Percentiles rank a stretch among this genome's conserved stretches.
phyloP scores from a whole-genome alignment of 2,888 invertebrate genomes.

The Hipparchia semele region DNA sequence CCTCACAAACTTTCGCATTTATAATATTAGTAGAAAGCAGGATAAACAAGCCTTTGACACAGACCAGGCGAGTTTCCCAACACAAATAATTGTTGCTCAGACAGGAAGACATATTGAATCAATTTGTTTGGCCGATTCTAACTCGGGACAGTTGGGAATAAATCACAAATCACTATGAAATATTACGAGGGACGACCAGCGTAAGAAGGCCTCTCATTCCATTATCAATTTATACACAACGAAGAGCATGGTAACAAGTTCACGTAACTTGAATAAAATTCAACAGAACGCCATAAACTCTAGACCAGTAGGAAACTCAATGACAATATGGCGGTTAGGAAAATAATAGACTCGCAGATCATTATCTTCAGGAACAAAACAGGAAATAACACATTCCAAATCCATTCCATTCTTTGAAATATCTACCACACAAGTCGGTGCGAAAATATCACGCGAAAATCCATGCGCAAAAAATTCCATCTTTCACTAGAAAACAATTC shows the following conservation, averaged over 20 bases:
- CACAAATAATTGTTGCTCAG: constrained; percentile 50
- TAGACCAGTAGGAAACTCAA: constrained; percentile 31
- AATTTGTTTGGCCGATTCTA: constrained; percentile 66
- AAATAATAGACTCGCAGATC: constrained; percentile 16
- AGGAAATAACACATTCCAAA: not conserved
- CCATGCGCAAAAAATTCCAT: not conserved
- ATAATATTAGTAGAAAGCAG: not conserved
- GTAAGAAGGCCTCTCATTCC: constrained; percentile 33
- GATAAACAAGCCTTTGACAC: constrained; percentile 27
- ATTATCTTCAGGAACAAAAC: constrained; percentile 28
- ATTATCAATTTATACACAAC: not conserved
- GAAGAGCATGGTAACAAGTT: constrained; percentile 31
- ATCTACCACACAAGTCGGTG: not conserved
- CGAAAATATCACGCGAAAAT: not conserved
- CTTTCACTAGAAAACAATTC: not conserved
- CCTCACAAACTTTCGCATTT: no score
- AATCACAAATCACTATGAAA: constrained; percentile 64
- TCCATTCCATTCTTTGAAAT: not conserved
- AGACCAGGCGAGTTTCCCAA: constrained; percentile 36
- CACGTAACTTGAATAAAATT: constrained; percentile 43
- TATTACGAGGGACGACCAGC: constrained; percentile 50
- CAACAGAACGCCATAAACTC: constrained; percentile 41
- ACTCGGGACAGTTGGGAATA: constrained; percentile 53
- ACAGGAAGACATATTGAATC: constrained; percentile 60
- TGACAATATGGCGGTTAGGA: constrained; percentile 27